phyloP scores from a whole-genome alignment of 2,797 vertebrate species.

The Tachyglossus aculeatus region DNA sequence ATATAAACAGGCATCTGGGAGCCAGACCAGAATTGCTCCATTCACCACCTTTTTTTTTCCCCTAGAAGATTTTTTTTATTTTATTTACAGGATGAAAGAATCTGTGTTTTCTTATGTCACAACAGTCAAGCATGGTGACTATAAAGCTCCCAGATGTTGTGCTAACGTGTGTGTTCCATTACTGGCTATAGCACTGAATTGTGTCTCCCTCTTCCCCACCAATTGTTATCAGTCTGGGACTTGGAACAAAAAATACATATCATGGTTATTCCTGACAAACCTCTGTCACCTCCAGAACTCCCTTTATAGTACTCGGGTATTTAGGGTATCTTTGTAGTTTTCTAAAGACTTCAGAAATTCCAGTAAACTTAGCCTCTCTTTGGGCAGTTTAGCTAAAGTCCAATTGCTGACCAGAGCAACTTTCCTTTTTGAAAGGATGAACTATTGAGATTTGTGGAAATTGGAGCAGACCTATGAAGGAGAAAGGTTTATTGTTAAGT shows the following conservation, averaged over 20 bases:
- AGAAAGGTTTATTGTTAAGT: no score
- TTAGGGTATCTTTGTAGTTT: constrained; percentile 39
- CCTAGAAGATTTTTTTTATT: not conserved
- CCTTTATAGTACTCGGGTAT: constrained; percentile 40
- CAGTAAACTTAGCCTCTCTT: constrained; percentile 34
- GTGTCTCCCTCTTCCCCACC: not conserved
- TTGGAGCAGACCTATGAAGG: no score
- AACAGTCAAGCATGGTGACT: not conserved
- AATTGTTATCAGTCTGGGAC: not conserved
- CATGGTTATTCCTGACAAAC: constrained; percentile 14
- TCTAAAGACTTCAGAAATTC: constrained; percentile 22
- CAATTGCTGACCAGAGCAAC: constrained; percentile 19
- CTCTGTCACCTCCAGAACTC: constrained; percentile 17
- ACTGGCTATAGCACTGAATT: not conserved
- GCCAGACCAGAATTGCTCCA: not conserved
- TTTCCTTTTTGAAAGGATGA: no score
- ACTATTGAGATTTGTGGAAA: no score
- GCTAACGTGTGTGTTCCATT: not conserved
- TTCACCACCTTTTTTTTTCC: not conserved
- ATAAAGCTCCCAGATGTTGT: not conserved
- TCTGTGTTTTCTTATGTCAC: not conserved
- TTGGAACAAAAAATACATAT: constrained; percentile 5
- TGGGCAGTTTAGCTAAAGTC: constrained; percentile 30
- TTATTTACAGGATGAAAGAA: not conserved
- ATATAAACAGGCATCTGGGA: not conserved